Evolutionary conservation across 2,797 vertebrate species (phyloP), one percentile per base, ranked within the genome.

Genomic region (Propithecus perrieri): DNA sequence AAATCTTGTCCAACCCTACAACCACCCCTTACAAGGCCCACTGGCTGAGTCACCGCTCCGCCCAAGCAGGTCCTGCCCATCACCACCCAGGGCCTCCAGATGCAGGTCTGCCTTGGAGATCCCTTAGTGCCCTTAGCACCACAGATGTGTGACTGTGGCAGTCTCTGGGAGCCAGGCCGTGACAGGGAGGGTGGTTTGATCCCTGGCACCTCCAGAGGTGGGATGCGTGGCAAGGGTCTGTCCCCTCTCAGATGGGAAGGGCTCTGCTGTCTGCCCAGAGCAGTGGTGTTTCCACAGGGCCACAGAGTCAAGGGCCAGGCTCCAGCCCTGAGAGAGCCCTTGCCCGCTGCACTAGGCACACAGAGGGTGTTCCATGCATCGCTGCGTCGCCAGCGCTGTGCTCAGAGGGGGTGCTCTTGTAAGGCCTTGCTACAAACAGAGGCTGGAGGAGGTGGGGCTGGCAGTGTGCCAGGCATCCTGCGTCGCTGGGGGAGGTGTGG

Each of bases 11-110:
- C 7, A 20, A 46, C 78, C n/a, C 33, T 53, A 79, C 63, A 72
- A 14, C 30, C 20, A 11, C 28, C 17, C 20, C 30, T 53, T 50
- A 43, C 46, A 38, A 84, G 20, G 57, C 35, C 18, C 53, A 65
- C 63, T n/a, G 14, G 17, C 18, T 4, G 4, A 78, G 20, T 61
- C 61, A 33, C 9, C 0, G 41, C n/a, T 15, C 63, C 4, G 0
- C 57, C 57, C 57, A 59, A 28, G 24, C 10, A 59, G 20, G 2
- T 26, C 6, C 88, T 91, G n/a, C 22, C n/a, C 3, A 38, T 38
- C 43, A 28, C 12, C 38, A 3, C 15, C n/a, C 6, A 5, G 10
- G 4, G n/a, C 43, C 53, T 55, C 5, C 17, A 4, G 9, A 30
- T 24, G 84, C 10, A 17, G 7, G 41, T 61, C 28, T 67, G 14